A percentile compares a stretch with the other conserved stretches of the same genome.
phyloP scores from a whole-genome alignment of 2,113 vertebrate genomes.

The Hiodon alosoides region DNA sequence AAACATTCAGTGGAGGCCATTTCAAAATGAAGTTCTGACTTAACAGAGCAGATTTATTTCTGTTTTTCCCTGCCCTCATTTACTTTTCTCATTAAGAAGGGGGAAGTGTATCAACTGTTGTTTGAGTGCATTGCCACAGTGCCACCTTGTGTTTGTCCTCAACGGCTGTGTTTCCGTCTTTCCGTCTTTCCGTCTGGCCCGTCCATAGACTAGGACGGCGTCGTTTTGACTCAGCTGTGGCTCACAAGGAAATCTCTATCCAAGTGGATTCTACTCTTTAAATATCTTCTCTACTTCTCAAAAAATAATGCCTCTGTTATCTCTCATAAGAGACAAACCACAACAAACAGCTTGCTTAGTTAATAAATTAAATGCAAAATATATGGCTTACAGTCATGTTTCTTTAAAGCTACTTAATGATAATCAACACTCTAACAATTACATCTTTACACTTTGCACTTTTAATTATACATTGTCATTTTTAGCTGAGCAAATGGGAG shows the following conservation, averaged over 20 bases:
- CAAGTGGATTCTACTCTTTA: neutral
- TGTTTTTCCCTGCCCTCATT: too few relatives aligned
- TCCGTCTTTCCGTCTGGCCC: neutral
- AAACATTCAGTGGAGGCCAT: too few relatives aligned
- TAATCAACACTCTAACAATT: conserved; percentile 65
- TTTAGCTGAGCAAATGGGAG: conserved; percentile 47
- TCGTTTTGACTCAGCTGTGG: neutral
- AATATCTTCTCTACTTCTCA: neutral
- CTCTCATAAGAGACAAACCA: conserved; percentile 44
- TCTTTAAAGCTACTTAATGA: conserved; percentile 65
- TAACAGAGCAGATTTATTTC: too few relatives aligned
- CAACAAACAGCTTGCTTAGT: conserved; percentile 66
- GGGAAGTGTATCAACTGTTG: too few relatives aligned
- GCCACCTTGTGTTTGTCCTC: neutral
- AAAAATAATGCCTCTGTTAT: conserved; percentile 25
- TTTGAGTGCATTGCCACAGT: neutral
- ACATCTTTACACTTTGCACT: conserved; percentile 65
- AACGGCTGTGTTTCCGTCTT: neutral
- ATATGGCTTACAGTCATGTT: conserved; percentile 70
- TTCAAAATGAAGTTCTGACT: too few relatives aligned
- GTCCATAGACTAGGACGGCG: neutral
- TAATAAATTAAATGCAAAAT: conserved; percentile 66
- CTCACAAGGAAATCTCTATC: neutral
- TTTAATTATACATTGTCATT: conserved; percentile 65
- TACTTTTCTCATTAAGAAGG: too few relatives aligned